Evolutionary conservation across 2,888 invertebrate species (phyloP), one percentile per base, ranked within the genome.

Genomic region (Melieria crassipennis): DNA sequence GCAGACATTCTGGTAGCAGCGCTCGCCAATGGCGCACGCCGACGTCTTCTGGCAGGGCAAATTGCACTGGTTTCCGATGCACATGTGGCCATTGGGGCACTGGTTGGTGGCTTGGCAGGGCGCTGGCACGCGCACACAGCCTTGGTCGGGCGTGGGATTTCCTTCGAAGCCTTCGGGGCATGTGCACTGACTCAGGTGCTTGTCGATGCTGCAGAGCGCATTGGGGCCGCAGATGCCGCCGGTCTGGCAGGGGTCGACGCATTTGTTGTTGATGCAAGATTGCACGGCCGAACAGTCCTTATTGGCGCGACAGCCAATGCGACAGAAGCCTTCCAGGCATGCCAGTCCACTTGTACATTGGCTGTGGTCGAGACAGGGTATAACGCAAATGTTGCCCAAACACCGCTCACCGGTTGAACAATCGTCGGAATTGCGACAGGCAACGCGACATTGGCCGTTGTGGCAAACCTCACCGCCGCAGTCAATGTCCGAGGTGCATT

Each of bases 131-230:
- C 97, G 89, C 6, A 96, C 92, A 82, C 97, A 97, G 5, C 96
- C 96, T 86, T 96, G 94, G 83, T 96, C 92, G 0, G 96, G 92
- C 13, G 92, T 93, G 13, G 96, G 95, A 81, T 94, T 94, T 1
- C 94, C 95, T 85, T 93, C 92, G 83, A 97, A 97, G 48, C 95
- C 95, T 65, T 90, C 88, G 0, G 95, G 95, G 80, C 97, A 96
- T 74, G 90, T 90, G 83, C 97, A 97, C 66, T 90, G 89, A 1
- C 92, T 92, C 61, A 89, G 89, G 81, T 96, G 95, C 81, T 93
- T 90, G 47, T 90, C 87, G 83, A 92, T 92, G 65, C 90, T 91
- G 84, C 96, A 96, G 45, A 93, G 88, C 0, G 95, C 93, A 84
- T 96, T 96, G 1, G 94, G 92, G 7, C 96, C 96, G 82, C 96